Evolutionary conservation across 1,140 invertebrate species (phyloP).

Genomic region (Homalodisca vitripennis): DNA sequence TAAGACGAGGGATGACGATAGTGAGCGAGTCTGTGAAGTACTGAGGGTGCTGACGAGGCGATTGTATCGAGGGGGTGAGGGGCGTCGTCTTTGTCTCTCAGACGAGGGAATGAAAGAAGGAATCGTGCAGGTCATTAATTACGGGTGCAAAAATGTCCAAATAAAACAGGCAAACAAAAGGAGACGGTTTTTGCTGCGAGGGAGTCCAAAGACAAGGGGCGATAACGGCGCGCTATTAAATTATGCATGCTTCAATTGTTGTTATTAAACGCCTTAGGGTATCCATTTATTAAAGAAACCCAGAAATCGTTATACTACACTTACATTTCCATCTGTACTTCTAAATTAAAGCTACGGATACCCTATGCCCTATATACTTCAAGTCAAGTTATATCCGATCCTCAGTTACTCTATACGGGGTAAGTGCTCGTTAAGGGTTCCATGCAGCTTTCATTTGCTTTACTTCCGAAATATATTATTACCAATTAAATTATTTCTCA

Average conservation of each 20-base stretch:
- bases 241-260: constrained; percentile 8
- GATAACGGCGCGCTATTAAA: not conserved
- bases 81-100: not conserved
- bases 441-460: too few species aligned
- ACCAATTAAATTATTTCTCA: too few species aligned
- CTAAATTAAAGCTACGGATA: too few species aligned
- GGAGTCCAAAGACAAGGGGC: not conserved
- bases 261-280: not conserved
- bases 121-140: constrained; percentile 12
- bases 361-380: too few species aligned
- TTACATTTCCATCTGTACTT: too few species aligned
- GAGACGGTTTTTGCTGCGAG: not conserved
- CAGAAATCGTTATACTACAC: too few species aligned
- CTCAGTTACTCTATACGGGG: too few species aligned
- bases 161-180: constrained; percentile 15
- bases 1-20: too few species aligned
- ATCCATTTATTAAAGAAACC: not conserved
- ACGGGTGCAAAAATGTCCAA: not conserved
- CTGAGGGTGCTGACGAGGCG: not conserved
- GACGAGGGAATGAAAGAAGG: not conserved
- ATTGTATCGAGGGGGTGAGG: not conserved
- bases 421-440: too few species aligned
- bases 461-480: too few species aligned
- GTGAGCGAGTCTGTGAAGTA: too few species aligned
- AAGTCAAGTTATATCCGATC: too few species aligned